Evolutionary conservation across 2,113 vertebrate species (phyloP).

Genomic region (Lichenostomus cassidix): DNA sequence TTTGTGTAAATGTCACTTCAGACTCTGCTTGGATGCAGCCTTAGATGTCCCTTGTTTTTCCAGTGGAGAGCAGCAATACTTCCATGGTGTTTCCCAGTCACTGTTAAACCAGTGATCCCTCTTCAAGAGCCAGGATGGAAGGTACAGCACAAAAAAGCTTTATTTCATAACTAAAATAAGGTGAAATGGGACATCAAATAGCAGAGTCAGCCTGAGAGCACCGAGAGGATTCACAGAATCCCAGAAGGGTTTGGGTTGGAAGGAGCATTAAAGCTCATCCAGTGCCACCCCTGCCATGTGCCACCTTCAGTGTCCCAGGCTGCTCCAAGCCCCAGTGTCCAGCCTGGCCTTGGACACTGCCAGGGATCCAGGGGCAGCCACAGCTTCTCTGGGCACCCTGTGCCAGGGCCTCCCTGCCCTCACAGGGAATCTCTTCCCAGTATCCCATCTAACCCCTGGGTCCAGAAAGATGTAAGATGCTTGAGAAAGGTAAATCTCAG

Average conservation of each 20-base stretch:
- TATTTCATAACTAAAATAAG: background rate
- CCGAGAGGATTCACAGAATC: background rate
- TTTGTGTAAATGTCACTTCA: background rate
- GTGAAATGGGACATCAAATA: background rate
- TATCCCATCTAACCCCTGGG: background rate
- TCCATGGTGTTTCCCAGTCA: background rate
- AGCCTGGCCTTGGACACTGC: rapidly evolving
- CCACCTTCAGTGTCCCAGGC: rapidly evolving
- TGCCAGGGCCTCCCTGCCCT: background rate
- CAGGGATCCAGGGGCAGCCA: background rate
- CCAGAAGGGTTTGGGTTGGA: background rate
- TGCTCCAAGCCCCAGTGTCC: background rate
- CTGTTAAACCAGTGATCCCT: background rate
- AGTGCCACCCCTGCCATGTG: background rate
- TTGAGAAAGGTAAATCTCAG: background rate
- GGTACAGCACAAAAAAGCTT: background rate
- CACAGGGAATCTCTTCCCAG: background rate
- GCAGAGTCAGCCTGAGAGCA: background rate
- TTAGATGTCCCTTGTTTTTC: background rate
- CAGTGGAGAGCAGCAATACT: background rate
- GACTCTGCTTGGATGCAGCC: background rate
- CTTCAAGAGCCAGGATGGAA: background rate
- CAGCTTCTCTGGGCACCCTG: background rate
- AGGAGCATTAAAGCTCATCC: background rate
- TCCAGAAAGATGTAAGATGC: background rate